Base-by-base conservation (phyloP, 2,888 invertebrate genomes). In the Chalcis sispes region DNA sequence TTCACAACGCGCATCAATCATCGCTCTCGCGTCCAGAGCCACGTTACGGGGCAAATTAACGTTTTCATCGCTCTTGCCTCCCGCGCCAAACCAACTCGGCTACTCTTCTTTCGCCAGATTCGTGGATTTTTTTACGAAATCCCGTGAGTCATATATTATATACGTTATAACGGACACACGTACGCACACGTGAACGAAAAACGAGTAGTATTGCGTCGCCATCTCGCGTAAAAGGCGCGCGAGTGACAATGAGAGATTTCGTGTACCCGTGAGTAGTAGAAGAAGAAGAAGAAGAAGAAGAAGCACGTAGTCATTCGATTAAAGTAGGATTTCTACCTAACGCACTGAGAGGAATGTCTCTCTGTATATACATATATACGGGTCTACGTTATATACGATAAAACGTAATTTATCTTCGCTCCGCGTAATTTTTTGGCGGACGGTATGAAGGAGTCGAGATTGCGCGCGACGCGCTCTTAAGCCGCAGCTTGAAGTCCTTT, bases 221-320 rank as follows among this genome's bases (percentile, higher is more conserved):
- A n/a, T n/a, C n/a, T 2, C 25, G 18, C 77, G 64, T 69, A 69
- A 77, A 76, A 77, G 73, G 23, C 58, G 23, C 48, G 1, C 58
- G 48, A 65, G 64, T 66, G 75, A 72, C 72, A 72, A 72, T 77
- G 72, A 54, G 67, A 10, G 54, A 62, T 64, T 56, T 56, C 23
- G 61, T 27, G 48, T 18, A 20, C 20, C n/a, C 36, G 29, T 20
- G 40, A 8, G 25, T 29, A n/a, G 20, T 13, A n/a, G n/a, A n/a
- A n/a, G n/a, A n/a, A n/a, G n/a, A n/a, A n/a, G n/a, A n/a, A n/a
- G n/a, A n/a, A 0, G 32, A 52, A 1, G 20, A 52, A 74, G 77
- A 77, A 77, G 40, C 64, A 72, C 77, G 42, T 13, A 75, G 78
- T 78, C 75, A 78, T 72, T 69, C 72, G 75, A 78, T 75, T 75